A percentile compares a stretch with the other conserved stretches of the same genome.
Evolutionary conservation across 2,888 invertebrate genomes (phyloP).

Genomic region (Cheilosia vulpina): DNA sequence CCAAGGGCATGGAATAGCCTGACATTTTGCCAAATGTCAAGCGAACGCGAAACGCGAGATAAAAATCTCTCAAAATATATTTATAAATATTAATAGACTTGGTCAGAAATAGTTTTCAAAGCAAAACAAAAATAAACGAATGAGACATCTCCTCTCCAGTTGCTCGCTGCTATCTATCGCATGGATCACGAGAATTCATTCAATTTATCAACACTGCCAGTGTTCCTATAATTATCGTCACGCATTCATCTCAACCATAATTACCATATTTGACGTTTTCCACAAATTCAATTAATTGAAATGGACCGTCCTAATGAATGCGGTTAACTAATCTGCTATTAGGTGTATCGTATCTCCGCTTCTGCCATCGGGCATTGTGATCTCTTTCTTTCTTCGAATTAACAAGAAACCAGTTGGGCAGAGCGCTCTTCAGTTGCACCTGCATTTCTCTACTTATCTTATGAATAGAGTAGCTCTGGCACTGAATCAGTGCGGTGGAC

Average conservation of each 20-base stretch:
- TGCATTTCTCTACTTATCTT: neutral
- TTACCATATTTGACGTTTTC: conserved; percentile 61
- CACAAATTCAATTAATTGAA: conserved; percentile 45
- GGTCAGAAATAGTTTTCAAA: conserved; percentile 1
- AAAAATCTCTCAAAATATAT: conserved; percentile 17
- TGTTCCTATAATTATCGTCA: conserved; percentile 41
- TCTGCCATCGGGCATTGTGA: neutral
- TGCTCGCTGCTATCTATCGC: neutral
- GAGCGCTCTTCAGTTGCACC: conserved; percentile 12
- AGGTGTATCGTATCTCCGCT: neutral
- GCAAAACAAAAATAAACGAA: neutral
- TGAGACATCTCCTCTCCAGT: conserved; percentile 8
- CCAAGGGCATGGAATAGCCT: conserved; percentile 24
- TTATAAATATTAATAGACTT: conserved; percentile 51
- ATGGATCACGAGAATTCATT: conserved; percentile 43
- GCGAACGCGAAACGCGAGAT: conserved; percentile 22
- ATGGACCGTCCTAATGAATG: conserved; percentile 46
- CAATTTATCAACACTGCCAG: conserved; percentile 50
- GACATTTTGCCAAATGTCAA: conserved; percentile 51
- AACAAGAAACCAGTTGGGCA: conserved; percentile 12
- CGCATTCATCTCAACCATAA: conserved; percentile 39
- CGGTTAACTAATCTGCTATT: conserved; percentile 48
- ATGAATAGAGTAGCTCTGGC: conserved; percentile 6
- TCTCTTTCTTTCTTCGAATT: conserved; percentile 1
- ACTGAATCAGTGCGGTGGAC: conserved; percentile 5